A percentile compares a stretch with the other conserved stretches of the same genome.
phyloP scores from a whole-genome alignment of 2,888 invertebrate genomes.

The Busseola fusca region DNA sequence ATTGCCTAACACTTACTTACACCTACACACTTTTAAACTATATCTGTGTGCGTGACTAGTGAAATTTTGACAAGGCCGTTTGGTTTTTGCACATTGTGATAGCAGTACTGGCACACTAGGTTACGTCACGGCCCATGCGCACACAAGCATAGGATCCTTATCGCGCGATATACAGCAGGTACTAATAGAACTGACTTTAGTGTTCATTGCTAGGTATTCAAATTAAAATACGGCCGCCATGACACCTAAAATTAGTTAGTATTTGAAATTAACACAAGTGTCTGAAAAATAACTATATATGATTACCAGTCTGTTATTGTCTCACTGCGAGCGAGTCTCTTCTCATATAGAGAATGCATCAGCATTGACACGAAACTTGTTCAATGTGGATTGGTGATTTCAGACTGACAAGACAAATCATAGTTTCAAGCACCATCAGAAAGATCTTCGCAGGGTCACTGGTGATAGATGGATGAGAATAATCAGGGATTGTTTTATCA shows the following conservation, averaged over 20 bases:
- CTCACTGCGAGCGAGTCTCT: no score
- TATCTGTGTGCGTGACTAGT: conserved; percentile 51
- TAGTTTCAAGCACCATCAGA: no score
- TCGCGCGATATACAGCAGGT: background rate
- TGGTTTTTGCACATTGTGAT: conserved; percentile 57
- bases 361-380: background rate
- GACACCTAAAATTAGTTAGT: conserved; percentile 6
- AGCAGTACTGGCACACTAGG: conserved; percentile 33
- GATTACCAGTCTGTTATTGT: background rate
- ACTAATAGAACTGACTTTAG: conserved; percentile 10
- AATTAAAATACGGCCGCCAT: conserved; percentile 12
- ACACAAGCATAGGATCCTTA: conserved; percentile 31
- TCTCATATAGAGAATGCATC: background rate
- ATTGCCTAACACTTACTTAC: conserved; percentile 43
- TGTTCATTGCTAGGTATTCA: conserved; percentile 12
- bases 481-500: background rate
- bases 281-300: no score
- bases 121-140: conserved; percentile 39
- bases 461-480: no score
- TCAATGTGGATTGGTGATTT: background rate
- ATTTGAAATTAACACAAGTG: background rate
- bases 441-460: no score
- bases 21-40: conserved; percentile 28
- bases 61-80: conserved; percentile 65
- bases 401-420: background rate